Evolutionary conservation across 2,888 invertebrate species (phyloP).

Genomic region (Limnephilus auricula): DNA sequence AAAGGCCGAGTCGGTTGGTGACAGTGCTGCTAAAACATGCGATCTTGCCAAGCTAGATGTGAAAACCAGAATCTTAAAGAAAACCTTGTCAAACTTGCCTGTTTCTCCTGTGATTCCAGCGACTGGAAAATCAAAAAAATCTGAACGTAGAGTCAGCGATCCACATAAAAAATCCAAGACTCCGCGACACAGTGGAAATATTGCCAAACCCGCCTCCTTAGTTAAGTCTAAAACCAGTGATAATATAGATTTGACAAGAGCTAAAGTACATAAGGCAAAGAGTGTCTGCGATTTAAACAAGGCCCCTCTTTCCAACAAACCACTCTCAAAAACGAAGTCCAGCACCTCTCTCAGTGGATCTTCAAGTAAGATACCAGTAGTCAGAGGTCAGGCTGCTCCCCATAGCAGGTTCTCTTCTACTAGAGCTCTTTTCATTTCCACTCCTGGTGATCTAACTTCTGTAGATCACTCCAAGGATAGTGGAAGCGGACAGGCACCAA

Average conservation of each 20-base stretch:
- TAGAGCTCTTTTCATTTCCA: slow-evolving; percentile 78
- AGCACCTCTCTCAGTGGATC: slow-evolving; percentile 78
- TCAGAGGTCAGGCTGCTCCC: slow-evolving; percentile 75
- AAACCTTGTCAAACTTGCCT: slow-evolving; percentile 77
- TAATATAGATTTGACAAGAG: slow-evolving; percentile 71
- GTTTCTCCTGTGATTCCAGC: slow-evolving; percentile 76
- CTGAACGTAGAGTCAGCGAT: slow-evolving; percentile 73
- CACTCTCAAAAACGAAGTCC: slow-evolving; percentile 75
- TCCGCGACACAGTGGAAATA: slow-evolving; percentile 29
- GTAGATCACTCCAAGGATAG: slow-evolving; percentile 78
- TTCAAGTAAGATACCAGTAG: slow-evolving; percentile 81
- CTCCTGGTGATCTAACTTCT: slow-evolving; percentile 78
- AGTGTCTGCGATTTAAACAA: slow-evolving; percentile 78
- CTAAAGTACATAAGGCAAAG: slow-evolving; percentile 76
- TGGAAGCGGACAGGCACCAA: slow-evolving; percentile 74
- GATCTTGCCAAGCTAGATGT: slow-evolving; percentile 77
- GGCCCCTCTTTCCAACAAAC: slow-evolving; percentile 70
- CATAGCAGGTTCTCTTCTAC: slow-evolving; percentile 76
- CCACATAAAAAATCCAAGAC: slow-evolving; percentile 71
- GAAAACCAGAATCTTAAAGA: slow-evolving; percentile 77
- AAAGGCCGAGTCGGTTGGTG: slow-evolving; percentile 67
- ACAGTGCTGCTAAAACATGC: slow-evolving; percentile 73
- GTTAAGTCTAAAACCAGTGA: slow-evolving; percentile 73
- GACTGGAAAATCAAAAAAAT: slow-evolving; percentile 75
- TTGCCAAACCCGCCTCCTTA: slow-evolving; percentile 52